phyloP scores from a whole-genome alignment of 2,888 invertebrate genomes.

The Anaspis maculata region DNA sequence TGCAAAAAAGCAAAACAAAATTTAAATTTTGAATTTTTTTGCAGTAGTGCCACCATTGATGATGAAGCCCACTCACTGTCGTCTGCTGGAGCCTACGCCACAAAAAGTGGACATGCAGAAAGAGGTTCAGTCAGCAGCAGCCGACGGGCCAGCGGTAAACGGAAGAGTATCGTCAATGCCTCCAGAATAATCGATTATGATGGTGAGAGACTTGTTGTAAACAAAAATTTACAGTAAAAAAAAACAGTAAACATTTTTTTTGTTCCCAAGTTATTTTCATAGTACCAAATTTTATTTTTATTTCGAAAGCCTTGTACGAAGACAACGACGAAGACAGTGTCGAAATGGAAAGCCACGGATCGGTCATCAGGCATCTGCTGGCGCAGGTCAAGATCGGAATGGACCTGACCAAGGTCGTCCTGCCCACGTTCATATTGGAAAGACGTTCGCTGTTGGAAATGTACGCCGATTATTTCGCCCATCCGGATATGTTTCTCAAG shows the following conservation, averaged over 20 bases:
- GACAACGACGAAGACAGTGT: slow-evolving; percentile 84
- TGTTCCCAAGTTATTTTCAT: too few relatives aligned
- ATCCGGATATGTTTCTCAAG: slow-evolving; percentile 94
- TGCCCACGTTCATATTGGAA: slow-evolving; percentile 98
- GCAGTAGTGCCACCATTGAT: slow-evolving; percentile 1
- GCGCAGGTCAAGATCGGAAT: slow-evolving; percentile 98
- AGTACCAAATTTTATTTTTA: too few relatives aligned
- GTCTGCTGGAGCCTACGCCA: too few relatives aligned
- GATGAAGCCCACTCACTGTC: too few relatives aligned
- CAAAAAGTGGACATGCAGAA: too few relatives aligned
- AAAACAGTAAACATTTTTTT: too few relatives aligned
- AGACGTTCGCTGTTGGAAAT: slow-evolving; percentile 95
- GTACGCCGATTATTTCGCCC: slow-evolving; percentile 99
- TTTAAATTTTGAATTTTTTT: slow-evolving; percentile 6
- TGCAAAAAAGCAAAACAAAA: not conserved
- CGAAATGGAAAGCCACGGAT: slow-evolving; percentile 93
- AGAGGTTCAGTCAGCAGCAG: too few relatives aligned
- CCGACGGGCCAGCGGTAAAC: too few relatives aligned
- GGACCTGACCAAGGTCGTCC: slow-evolving; percentile 97
- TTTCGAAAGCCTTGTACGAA: slow-evolving; percentile 86
- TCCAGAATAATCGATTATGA: slow-evolving; percentile 84
- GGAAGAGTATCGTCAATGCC: too few relatives aligned
- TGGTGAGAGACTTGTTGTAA: too few relatives aligned
- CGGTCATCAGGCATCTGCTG: slow-evolving; percentile 91
- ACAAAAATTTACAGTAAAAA: too few relatives aligned